Base-by-base conservation (phyloP, 2,888 invertebrate species). In the Meiosimyza platycephala region DNA sequence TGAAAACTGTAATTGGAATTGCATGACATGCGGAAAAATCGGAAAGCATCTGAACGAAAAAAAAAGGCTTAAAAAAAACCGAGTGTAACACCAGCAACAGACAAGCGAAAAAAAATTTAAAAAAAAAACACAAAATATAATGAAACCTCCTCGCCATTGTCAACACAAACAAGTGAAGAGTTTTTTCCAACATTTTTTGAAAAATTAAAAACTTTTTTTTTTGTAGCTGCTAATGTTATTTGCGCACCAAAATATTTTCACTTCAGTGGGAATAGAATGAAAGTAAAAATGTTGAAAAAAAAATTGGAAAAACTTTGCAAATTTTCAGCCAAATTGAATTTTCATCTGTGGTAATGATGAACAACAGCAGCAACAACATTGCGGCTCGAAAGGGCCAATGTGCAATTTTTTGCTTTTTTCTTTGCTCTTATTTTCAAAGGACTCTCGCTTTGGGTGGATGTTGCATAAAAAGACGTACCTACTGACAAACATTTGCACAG, bases 271-370 rank as follows among this genome's bases (percentile, higher is more conserved):
- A 57, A 57, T 28, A 57, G 6, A 57, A 48, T 63, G 11, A 18
- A 63, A 47, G 16, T 11, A n/a, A 63, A 40, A 40, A 40, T 16
- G 2, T 1, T 12, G 18, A 59, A 16, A 47, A 40, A 50, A 18
- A 59, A 52, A 22, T 47, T 59, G 62, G 62, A 62, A 51, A 60
- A 71, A 71, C 68, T 73, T 76, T 75, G 71, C 70, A 74, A 76
- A 75, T 76, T 76, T 76, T 75, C 78, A 77, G 71, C 72, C 77
- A 78, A 79, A 78, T 79, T 79, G 78, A 79, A 78, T 79, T 79
- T 76, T 76, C 77, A 74, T 72, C 77, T 70, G 75, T 75, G 70
- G 76, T 75, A 77, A 76, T 77, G 75, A 78, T 75, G 76, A 70
- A 72, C 66, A 70, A 71, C 22, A 18, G 52, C 55, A 16, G 52